phyloP scores from a whole-genome alignment of 2,888 invertebrate genomes.

The Stenodema calcarata region DNA sequence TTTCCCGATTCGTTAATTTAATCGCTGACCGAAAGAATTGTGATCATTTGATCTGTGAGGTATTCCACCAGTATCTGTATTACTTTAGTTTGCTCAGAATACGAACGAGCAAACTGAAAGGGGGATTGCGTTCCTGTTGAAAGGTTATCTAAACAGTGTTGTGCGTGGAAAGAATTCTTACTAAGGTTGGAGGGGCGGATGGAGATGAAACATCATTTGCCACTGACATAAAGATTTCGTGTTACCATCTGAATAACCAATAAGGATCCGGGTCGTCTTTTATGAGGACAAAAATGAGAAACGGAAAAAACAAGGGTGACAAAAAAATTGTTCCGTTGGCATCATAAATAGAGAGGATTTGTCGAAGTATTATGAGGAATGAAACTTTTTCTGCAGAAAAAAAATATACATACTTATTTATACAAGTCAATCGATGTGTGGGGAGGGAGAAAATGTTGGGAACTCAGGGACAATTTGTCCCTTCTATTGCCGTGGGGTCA shows the following conservation, averaged over 20 bases:
- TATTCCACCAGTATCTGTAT: too few species aligned
- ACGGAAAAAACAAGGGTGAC: background rate
- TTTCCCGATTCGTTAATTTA: too few species aligned
- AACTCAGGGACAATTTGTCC: background rate
- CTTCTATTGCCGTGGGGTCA: background rate
- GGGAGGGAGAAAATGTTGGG: background rate
- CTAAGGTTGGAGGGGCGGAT: background rate
- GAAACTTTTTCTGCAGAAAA: background rate
- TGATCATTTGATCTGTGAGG: too few species aligned
- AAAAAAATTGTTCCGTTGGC: background rate
- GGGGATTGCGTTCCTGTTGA: too few species aligned
- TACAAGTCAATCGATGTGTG: background rate
- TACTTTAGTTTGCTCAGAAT: too few species aligned
- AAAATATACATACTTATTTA: background rate
- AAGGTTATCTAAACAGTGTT: background rate
- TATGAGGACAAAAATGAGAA: background rate
- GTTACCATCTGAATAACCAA: background rate
- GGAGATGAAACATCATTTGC: background rate
- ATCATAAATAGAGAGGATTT: background rate
- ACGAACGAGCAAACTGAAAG: too few species aligned
- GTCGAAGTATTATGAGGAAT: background rate
- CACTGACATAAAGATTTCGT: background rate
- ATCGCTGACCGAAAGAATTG: too few species aligned
- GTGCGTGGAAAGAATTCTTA: background rate
- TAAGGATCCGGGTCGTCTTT: background rate